Evolutionary conservation across 2,888 invertebrate genomes (phyloP), one percentile per base, ranked within the genome.

Genomic region (Leucania comma): DNA sequence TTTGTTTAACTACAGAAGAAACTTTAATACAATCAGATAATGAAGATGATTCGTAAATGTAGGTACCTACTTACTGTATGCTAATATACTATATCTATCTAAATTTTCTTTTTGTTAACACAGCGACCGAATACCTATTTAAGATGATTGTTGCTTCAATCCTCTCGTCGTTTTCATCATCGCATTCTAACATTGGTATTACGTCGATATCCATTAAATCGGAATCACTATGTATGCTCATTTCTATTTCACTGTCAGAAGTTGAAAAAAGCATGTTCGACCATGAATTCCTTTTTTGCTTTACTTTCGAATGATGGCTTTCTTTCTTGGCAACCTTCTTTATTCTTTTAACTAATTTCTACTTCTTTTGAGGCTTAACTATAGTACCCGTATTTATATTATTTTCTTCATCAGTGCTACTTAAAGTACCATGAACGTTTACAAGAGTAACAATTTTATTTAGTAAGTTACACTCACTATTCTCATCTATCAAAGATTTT

Each of bases 361-460:
- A 50, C 17, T 50, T 62, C 12, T 62, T 51, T 62, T 51, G 62
- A 51, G 51, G 3, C 51, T 62, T 4, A 12, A 62, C 62, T 62
- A 14, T 8, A 62, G 51, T 62, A 24, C 0, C 62, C 1, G 20
- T 53, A 60, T 60, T 60, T 60, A 60, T 60, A 60, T 60, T 9
- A 60, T 60, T 60, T 60, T 60, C 46, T 60, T 63, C 63, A 9
- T 63, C 53, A 38, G 1, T 63, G 26, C 1, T 63, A 63, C 63
- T 63, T 63, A 63, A 63, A 38, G 53, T 38, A 14, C 38, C 53
- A 38, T 63, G n/a, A 20, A 63, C 26, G 2, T 63, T 53, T 29
- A 53, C 63, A n/a, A 63, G 53, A 63, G 63, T 63, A 63, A 62
- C 17, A 62, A 62, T 50, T 62, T 62, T 62, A 62, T 62, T 62